Base-by-base conservation (phyloP, 2,113 vertebrate species). In the Campylomormyrus numenius region DNA sequence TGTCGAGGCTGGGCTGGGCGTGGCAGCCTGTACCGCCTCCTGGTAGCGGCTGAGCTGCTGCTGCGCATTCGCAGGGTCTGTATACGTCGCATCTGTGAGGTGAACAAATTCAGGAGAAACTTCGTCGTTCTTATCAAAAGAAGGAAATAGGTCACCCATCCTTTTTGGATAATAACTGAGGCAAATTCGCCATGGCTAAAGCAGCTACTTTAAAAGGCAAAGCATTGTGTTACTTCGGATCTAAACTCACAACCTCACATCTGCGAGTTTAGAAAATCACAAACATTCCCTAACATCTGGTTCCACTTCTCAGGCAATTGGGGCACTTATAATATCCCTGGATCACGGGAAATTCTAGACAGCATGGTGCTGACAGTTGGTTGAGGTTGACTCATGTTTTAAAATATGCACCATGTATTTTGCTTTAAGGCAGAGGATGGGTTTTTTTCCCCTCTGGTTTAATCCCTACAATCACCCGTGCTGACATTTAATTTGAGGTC, bases 1-100 rank as follows among this genome's bases (percentile, higher is more conserved):
- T 85, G 92, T 92, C 45, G 94, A 1, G 15, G 91, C 90, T 42
- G 93, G 90, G 21, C 90, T 39, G 5, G 88, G 91, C 91, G 94
- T 90, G 92, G 95, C 46, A 92, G 93, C 85, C 80, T 88, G 91
- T 1, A 97, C 96, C 84, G 96, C 96, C 0, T 96, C 95, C 92
- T 94, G 97, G 90, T 97, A 98, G 93, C 97, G 96, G 94, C 96
- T 96, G 93, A 98, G 91, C 95, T 98, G 97, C 87, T 97, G 96
- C 93, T 97, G 97, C 85, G 97, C 97, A 58, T 98, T 96, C 0
- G 96, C 96, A 58, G 97, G 97, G 91, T 98, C 97, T 0, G 94
- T 95, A 93, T 97, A 98, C 0, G 94, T 94, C 0, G 95, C 96
- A 84, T 96, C 98, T 94, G 92, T 93, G 31, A 15, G 15, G 9